These are phyloP conservation scores for Lepidocyrtinus sp. DNA, from an alignment of 2,888 invertebrate species.

Conservation along the genomic window DNA sequence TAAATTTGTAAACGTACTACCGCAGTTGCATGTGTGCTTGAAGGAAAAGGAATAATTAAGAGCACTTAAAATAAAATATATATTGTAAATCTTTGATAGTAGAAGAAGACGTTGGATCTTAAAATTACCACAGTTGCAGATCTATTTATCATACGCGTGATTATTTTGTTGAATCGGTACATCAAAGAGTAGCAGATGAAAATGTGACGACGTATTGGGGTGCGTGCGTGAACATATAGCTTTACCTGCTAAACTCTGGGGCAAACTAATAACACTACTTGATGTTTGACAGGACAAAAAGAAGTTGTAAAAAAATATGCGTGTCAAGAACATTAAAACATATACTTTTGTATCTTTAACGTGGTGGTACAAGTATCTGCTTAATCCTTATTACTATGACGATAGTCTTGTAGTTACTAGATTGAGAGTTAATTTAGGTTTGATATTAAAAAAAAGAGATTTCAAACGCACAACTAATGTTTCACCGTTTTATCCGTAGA, in stretches of 20 bases:
- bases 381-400: neutral
- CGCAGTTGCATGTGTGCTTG: too few relatives aligned
- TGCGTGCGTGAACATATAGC: neutral
- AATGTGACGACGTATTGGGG: too few relatives aligned
- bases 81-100: neutral
- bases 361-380: constrained; percentile 10
- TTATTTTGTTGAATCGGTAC: neutral
- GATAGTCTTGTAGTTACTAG: too few relatives aligned
- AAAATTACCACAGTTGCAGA: too few relatives aligned
- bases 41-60: neutral
- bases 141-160: neutral
- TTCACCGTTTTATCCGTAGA: too few relatives aligned
- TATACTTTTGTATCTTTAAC: neutral
- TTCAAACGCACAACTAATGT: too few relatives aligned
- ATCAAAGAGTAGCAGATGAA: neutral
- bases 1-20: neutral
- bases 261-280: neutral
- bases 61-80: neutral
- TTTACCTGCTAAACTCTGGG: neutral
- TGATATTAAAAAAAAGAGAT: too few relatives aligned
- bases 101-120: neutral
- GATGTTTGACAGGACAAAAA: neutral
- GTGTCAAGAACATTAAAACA: too few relatives aligned
- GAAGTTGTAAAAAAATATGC: neutral
- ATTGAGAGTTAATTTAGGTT: too few relatives aligned